Evolutionary conservation across 2,888 invertebrate species (phyloP).

Genomic region (Nebria brevicollis): DNA sequence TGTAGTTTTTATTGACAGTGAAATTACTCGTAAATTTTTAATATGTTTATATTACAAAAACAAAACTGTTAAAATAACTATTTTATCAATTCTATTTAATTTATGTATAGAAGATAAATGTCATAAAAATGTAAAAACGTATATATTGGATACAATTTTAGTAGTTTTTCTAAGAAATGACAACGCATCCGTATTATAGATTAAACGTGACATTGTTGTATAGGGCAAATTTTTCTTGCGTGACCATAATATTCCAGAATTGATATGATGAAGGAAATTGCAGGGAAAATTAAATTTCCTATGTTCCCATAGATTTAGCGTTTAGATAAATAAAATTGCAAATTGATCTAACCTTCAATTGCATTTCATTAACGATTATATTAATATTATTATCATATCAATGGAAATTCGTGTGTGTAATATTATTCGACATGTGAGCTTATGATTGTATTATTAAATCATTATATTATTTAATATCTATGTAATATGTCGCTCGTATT

Average conservation of each 20-base stretch:
- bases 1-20: too few relatives aligned
- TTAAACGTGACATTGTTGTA: not conserved
- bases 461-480: not conserved
- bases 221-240: not conserved
- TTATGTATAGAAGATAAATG: too few relatives aligned
- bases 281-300: conserved; percentile 3
- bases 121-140: not conserved
- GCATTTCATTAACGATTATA: conserved; percentile 2
- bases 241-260: conserved; percentile 10
- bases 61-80: too few relatives aligned
- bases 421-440: conserved; percentile 16
- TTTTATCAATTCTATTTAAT: too few relatives aligned
- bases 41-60: too few relatives aligned
- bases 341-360: conserved; percentile 19
- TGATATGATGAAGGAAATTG: conserved; percentile 14
- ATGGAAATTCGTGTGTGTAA: conserved; percentile 9
- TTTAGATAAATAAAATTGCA: conserved; percentile 4
- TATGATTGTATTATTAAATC: conserved; percentile 8
- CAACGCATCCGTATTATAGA: not conserved
- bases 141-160: not conserved
- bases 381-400: conserved; percentile 21
- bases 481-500: too few relatives aligned
- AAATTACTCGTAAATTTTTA: too few relatives aligned
- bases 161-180: not conserved
- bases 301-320: not conserved